Evolutionary conservation across 64 coral and sea anemone species (phyloP).

Genomic region (Montipora capricornis): DNA sequence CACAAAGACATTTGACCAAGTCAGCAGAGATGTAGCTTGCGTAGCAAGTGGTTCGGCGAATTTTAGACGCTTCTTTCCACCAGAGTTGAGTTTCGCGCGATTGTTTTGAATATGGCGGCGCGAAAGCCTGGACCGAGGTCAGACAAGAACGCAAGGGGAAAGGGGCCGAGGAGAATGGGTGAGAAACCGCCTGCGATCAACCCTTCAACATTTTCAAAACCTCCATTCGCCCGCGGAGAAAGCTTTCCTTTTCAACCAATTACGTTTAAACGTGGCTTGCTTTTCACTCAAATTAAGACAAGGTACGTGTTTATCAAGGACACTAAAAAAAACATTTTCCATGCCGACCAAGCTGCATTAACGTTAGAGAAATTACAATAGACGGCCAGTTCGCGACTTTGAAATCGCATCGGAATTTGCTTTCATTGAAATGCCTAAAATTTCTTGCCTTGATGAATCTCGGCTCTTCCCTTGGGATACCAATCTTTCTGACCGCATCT

Average conservation of each 20-base stretch:
- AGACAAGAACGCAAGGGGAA: no score
- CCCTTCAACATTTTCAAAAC: no score
- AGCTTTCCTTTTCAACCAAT: not conserved
- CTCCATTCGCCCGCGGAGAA: no score
- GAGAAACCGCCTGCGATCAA: no score
- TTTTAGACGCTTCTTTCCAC: no score
- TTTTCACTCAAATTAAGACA: not conserved
- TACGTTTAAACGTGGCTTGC: not conserved
- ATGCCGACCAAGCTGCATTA: not conserved
- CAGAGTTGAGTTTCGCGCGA: no score
- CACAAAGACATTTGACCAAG: not conserved
- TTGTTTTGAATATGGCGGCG: no score
- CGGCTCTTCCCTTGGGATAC: conserved; percentile 58
- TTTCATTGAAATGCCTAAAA: not conserved
- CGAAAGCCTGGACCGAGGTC: no score
- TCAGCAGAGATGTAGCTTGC: not conserved
- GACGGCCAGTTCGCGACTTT: not conserved
- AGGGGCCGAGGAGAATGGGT: no score
- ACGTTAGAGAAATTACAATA: not conserved
- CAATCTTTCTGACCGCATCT: conserved; percentile 44
- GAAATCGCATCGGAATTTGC: not conserved
- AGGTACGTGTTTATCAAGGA: not conserved
- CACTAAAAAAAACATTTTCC: no score
- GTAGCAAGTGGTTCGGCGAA: no score
- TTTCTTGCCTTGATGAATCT: conserved; percentile 19